These are phyloP conservation scores for Tuberolachnus salignus DNA, from an alignment of 2,888 invertebrate genomes.

Conservation along the genomic window DNA sequence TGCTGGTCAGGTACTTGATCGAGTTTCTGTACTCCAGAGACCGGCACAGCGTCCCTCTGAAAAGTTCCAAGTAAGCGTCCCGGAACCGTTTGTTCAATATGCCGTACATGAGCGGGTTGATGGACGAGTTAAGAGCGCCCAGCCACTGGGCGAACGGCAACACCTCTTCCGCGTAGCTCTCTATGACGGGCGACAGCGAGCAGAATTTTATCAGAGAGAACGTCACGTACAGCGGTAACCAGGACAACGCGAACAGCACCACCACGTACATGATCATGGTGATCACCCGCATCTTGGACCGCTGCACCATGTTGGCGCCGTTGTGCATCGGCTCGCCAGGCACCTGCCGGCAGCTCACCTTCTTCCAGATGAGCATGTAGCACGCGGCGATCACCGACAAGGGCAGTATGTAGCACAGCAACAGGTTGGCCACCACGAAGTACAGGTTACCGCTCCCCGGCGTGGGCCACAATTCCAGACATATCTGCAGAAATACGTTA, in stretches of 20 bases:
- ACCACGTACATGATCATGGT: conserved; percentile 68
- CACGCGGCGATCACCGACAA: conserved; percentile 66
- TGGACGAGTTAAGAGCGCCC: conserved; percentile 67
- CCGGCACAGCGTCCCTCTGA: conserved; percentile 63
- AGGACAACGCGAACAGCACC: conserved; percentile 66
- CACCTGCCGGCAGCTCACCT: conserved; percentile 64
- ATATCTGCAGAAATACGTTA: conserved; percentile 61
- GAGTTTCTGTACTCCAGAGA: conserved; percentile 59
- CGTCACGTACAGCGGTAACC: conserved; percentile 67
- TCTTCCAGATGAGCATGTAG: conserved; percentile 66
- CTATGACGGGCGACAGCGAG: conserved; percentile 59
- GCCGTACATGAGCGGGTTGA: conserved; percentile 68
- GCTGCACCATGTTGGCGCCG: conserved; percentile 61
- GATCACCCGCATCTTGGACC: conserved; percentile 62
- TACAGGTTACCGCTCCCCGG: conserved; percentile 64
- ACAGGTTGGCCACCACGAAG: conserved; percentile 66
- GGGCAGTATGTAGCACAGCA: conserved; percentile 67
- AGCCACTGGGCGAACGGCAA: conserved; percentile 66
- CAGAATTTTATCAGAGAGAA: conserved; percentile 63
- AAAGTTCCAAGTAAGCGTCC: conserved; percentile 65
- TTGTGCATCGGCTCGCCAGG: conserved; percentile 63
- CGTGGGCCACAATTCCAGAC: conserved; percentile 65
- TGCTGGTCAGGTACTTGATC: conserved; percentile 48
- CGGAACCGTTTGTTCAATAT: conserved; percentile 68
- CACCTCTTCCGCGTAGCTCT: conserved; percentile 61